Evolutionary conservation across 1,140 invertebrate species (phyloP).

Genomic region (Caerostris darwini): DNA sequence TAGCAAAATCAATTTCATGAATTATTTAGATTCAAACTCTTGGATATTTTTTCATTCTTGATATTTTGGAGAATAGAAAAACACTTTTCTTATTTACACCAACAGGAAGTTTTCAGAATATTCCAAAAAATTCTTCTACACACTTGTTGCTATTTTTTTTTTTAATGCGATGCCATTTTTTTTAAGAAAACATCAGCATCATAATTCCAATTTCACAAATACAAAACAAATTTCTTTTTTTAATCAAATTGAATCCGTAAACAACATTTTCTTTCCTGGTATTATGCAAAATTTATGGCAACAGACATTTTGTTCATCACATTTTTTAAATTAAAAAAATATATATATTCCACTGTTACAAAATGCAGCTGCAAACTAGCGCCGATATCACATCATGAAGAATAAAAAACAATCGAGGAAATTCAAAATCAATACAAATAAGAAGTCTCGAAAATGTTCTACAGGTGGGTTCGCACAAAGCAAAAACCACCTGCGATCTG

Average conservation of each 20-base stretch:
- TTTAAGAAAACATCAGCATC: background rate
- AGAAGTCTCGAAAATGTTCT: background rate
- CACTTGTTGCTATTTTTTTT: background rate
- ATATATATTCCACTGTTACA: background rate
- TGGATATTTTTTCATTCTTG: background rate
- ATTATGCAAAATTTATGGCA: background rate
- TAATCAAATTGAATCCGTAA: background rate
- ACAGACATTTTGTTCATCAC: background rate
- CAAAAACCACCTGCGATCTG: slow-evolving; percentile 14
- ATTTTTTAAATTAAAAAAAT: background rate
- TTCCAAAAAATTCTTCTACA: background rate
- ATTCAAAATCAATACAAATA: background rate
- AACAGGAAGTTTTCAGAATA: background rate
- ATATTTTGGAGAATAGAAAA: background rate
- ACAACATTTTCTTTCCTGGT: background rate
- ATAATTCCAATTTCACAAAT: background rate
- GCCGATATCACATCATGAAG: background rate
- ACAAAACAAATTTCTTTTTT: background rate
- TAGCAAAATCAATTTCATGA: background rate
- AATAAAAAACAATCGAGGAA: background rate
- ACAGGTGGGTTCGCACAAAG: slow-evolving; percentile 32
- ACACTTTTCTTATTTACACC: background rate
- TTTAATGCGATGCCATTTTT: background rate
- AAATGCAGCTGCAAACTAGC: background rate
- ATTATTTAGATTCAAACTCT: background rate